Evolutionary conservation across 2,113 vertebrate species (phyloP).

Genomic region (Catharus fuscescens): DNA sequence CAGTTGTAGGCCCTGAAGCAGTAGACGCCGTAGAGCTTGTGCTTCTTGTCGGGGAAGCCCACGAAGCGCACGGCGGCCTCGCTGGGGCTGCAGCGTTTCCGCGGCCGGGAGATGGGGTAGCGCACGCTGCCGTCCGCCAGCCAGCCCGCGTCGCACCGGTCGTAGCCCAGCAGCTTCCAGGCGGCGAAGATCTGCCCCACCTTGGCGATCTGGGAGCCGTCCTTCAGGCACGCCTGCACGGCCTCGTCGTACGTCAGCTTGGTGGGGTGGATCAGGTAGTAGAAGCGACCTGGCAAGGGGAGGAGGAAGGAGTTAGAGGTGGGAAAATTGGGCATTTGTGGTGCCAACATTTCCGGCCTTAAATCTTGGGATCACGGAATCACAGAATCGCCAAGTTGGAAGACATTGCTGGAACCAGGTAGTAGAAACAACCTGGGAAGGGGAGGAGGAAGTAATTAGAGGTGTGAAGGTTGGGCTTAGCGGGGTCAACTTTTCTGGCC

Average conservation of each 20-base stretch:
- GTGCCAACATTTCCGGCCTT: too few relatives aligned
- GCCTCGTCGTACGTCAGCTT: conserved; percentile 89
- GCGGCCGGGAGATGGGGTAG: conserved; percentile 91
- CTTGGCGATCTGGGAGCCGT: conserved; percentile 89
- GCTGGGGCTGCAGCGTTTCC: conserved; percentile 92
- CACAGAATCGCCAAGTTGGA: too few relatives aligned
- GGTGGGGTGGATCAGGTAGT: conserved; percentile 88
- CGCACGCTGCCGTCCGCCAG: conserved; percentile 94
- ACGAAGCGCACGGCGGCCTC: conserved; percentile 90
- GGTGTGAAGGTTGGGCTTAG: too few relatives aligned
- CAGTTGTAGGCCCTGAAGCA: conserved; percentile 85
- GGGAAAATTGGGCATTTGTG: too few relatives aligned
- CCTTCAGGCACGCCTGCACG: conserved; percentile 83
- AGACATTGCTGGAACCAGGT: too few relatives aligned
- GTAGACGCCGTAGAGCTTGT: conserved; percentile 93
- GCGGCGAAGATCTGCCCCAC: conserved; percentile 93
- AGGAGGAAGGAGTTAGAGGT: too few relatives aligned
- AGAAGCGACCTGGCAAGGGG: conserved; percentile 80
- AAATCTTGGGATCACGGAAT: too few relatives aligned
- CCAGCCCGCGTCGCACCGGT: conserved; percentile 96
- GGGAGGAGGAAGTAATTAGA: too few relatives aligned
- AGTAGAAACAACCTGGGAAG: too few relatives aligned
- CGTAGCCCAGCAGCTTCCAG: conserved; percentile 91
- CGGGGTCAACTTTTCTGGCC: accelerated
- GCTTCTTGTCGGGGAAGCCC: conserved; percentile 90